phyloP scores from a whole-genome alignment of 1,140 invertebrate species.

The Drosophila bipectinata region DNA sequence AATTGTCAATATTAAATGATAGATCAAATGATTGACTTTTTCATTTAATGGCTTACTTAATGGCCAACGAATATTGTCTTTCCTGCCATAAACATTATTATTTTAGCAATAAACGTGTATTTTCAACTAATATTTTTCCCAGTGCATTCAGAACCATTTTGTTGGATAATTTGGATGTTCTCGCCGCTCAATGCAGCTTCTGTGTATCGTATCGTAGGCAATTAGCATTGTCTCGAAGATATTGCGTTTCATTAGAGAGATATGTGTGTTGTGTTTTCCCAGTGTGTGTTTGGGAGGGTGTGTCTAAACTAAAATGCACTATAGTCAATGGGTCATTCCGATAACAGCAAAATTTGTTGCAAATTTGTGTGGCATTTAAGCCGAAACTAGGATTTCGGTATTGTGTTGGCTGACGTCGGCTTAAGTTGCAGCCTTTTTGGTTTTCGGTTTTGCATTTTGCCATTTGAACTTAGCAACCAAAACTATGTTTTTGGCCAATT shows the following conservation, averaged over 20 bases:
- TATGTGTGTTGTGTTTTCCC: constrained; percentile 19
- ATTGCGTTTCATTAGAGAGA: constrained; percentile 75
- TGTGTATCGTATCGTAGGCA: constrained; percentile 50
- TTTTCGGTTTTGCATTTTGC: constrained; percentile 29
- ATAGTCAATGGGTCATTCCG: constrained; percentile 71
- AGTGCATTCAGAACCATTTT: constrained; percentile 3
- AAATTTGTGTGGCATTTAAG: constrained; percentile 57
- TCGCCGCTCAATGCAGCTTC: constrained; percentile 33
- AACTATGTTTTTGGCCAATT: constrained; percentile 23
- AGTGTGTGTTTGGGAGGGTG: not conserved
- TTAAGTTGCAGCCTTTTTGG: constrained; percentile 46
- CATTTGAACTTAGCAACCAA: constrained; percentile 29
- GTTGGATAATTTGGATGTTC: constrained; percentile 33
- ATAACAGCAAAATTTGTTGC: constrained; percentile 61
- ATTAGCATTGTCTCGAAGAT: constrained; percentile 72
- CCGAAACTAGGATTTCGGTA: constrained; percentile 28
- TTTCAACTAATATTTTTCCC: not conserved
- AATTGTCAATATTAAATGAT: too few relatives aligned
- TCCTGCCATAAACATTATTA: too few relatives aligned
- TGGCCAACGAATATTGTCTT: too few relatives aligned
- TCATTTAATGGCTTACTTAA: too few relatives aligned
- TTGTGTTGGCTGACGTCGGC: constrained; percentile 18
- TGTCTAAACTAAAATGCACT: constrained; percentile 20
- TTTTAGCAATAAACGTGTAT: too few relatives aligned
- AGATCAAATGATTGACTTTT: too few relatives aligned